Evolutionary conservation across 2,797 vertebrate species (phyloP).

Genomic region (Halcyon smyrnensis): DNA sequence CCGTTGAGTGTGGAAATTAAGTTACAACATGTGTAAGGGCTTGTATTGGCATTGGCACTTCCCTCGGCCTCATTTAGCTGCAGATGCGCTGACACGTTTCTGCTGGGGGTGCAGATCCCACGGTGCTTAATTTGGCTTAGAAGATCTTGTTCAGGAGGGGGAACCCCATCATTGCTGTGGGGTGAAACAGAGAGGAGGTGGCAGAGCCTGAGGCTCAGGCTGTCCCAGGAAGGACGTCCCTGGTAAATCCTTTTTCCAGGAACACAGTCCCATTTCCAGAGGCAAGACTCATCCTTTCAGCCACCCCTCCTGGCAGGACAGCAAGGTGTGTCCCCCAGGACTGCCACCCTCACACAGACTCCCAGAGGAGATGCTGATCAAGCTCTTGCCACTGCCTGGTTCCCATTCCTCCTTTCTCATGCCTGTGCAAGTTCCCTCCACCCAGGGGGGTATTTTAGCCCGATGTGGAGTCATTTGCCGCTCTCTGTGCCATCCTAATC

Average conservation of each 20-base stretch:
- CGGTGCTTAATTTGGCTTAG: background rate
- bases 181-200: background rate
- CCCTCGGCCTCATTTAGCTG: background rate
- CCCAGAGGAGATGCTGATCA: background rate
- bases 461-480: fast-evolving
- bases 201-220: background rate
- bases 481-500: background rate
- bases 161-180: fast-evolving
- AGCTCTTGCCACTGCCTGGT: background rate
- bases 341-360: fast-evolving
- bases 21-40: background rate
- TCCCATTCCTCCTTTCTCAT: background rate
- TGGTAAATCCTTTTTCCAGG: background rate
- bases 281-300: background rate
- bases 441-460: background rate
- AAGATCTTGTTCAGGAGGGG: background rate
- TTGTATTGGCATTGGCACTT: fast-evolving
- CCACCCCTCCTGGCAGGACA: background rate
- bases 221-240: background rate
- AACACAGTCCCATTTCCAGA: background rate
- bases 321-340: background rate
- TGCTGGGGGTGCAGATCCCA: background rate
- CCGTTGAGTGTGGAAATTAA: background rate
- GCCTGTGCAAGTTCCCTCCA: fast-evolving
- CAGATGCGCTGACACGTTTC: fast-evolving